These are phyloP conservation scores for Erpobdella octoculata DNA, from an alignment of 2,888 invertebrate genomes.

Conservation along the genomic window DNA sequence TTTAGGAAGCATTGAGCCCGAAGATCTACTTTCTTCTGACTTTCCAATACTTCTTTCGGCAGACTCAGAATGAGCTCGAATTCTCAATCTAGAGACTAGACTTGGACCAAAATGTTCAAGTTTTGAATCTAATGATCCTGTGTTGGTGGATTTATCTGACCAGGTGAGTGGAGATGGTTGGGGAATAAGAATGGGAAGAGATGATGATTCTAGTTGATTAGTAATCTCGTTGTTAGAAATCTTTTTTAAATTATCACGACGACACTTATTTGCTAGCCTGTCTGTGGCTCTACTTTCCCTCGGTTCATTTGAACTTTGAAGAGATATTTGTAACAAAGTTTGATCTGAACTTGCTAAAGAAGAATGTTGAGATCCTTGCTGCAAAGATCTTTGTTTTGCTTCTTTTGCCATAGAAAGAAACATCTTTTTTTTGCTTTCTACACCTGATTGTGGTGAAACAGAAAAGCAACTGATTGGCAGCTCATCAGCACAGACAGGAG, in stretches of 20 bases:
- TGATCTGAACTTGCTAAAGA: not conserved
- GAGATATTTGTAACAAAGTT: not conserved
- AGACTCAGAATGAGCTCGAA: not conserved
- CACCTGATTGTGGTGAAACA: not conserved
- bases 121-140: not conserved
- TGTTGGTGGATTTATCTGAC: not conserved
- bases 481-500: not conserved
- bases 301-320: not conserved
- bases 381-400: constrained; percentile 14
- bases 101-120: not conserved
- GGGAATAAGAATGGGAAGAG: not conserved
- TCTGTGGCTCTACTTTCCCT: not conserved
- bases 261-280: too few relatives aligned
- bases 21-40: not conserved
- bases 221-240: too few relatives aligned
- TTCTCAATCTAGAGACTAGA: not conserved
- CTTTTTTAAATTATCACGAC: too few relatives aligned
- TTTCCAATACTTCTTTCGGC: not conserved
- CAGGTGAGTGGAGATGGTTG: not conserved
- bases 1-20: not conserved
- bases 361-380: not conserved
- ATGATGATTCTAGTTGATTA: not conserved
- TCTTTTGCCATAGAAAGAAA: constrained; percentile 27
- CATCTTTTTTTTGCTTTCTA: constrained; percentile 21
- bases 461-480: not conserved